phyloP scores from a whole-genome alignment of 1,140 invertebrate species.

The Philopotamus ludificatus region DNA sequence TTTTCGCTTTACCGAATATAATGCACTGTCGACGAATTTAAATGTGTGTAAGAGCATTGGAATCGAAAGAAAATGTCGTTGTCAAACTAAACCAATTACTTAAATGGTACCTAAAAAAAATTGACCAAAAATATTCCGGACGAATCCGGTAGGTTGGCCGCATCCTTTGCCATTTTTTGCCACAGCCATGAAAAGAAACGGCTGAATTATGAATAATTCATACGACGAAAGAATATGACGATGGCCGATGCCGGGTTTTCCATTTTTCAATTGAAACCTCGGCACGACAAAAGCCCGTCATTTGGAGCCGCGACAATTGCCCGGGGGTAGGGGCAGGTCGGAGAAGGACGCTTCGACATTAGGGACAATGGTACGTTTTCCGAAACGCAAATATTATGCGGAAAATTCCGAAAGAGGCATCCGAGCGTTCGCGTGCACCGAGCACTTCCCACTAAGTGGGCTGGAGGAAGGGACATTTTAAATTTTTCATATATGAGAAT shows the following conservation, averaged over 20 bases:
- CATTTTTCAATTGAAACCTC: conserved; percentile 5
- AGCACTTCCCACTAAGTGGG: background rate
- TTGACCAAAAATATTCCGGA: no score
- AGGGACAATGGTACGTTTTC: background rate
- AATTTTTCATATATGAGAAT: conserved; percentile 4
- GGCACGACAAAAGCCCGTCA: background rate
- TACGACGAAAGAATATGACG: background rate
- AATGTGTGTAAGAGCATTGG: no score
- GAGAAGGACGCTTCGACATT: background rate
- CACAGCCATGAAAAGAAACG: background rate
- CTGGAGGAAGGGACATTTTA: background rate
- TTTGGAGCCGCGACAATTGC: no score
- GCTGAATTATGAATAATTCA: background rate
- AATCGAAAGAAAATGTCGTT: no score
- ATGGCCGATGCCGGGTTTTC: background rate
- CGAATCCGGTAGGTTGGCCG: background rate
- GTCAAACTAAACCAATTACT: no score
- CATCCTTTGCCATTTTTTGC: background rate
- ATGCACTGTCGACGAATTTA: no score
- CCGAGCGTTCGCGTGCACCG: background rate
- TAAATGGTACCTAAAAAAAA: no score
- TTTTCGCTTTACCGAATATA: no score
- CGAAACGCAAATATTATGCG: conserved; percentile 5
- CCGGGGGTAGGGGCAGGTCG: background rate
- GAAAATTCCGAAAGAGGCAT: conserved; percentile 1